Percentiles rank a stretch among this genome's conserved stretches.
Evolutionary conservation across 2,113 vertebrate genomes (phyloP).

Genomic region (Haemorhous mexicanus): DNA sequence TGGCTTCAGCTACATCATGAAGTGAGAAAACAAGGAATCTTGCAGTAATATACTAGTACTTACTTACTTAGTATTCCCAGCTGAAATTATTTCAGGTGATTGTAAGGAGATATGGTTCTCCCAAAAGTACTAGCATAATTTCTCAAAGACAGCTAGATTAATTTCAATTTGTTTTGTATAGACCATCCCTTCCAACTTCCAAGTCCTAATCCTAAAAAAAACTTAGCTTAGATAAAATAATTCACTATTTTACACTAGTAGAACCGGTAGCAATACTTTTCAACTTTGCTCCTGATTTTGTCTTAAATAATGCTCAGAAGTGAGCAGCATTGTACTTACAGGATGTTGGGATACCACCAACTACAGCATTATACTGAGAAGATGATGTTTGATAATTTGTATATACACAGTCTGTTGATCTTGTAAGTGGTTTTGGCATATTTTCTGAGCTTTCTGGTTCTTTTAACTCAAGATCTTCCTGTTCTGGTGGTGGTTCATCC

Average conservation of each 20-base stretch:
- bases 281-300: background rate
- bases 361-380: constrained; percentile 72
- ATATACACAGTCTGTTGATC: constrained; percentile 32
- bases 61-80: background rate
- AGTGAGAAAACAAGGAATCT: background rate
- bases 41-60: background rate
- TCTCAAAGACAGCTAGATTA: background rate
- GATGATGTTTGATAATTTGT: constrained; percentile 75
- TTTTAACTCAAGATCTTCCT: constrained; percentile 72
- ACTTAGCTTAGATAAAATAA: background rate
- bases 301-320: background rate
- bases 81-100: background rate
- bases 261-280: background rate
- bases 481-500: constrained; percentile 39
- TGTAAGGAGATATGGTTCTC: background rate
- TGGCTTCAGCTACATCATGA: background rate
- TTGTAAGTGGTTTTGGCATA: constrained; percentile 62
- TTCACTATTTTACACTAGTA: background rate
- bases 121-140: background rate
- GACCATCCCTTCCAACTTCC: background rate
- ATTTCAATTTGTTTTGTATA: background rate
- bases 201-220: background rate
- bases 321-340: constrained; percentile 67
- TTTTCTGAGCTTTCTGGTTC: constrained; percentile 68
- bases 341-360: constrained; percentile 35